Base-by-base conservation (phyloP, 2,888 invertebrate genomes). In the Crocallis elinguaria region DNA sequence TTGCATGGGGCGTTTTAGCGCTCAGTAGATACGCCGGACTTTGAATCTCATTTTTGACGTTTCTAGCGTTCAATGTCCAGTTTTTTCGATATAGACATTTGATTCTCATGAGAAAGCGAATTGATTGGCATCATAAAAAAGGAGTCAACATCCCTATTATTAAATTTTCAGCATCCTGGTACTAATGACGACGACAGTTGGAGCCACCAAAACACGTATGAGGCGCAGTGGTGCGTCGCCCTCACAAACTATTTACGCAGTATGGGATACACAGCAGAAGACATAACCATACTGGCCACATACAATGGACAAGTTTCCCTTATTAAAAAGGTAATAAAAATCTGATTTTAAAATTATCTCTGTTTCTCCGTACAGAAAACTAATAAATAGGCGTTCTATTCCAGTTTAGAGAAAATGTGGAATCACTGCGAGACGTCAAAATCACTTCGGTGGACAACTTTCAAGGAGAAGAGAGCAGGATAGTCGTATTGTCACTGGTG, bases 401-500 rank as follows among this genome's bases (percentile, higher is more conserved):
- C 60, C 73, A 91, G 90, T 35, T 86, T 7, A 79, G 82, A 49
- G 82, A 75, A 62, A 79, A 78, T n/a, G 73, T 81, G 49, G 48
- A 62, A 0, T 49, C 81, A 0, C 78, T 93, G 3, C 67, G 81
- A 19, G 89, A 92, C 29, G 92, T 95, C 4, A 87, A 92, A 57
- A 92, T 95, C 13, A 92, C 94, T 0, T 94, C 94, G 0, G 94
- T 96, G 0, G 96, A 97, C 76, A 96, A 95, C 74, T 97, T 93
- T 70, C 97, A 97, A 86, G 96, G 97, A 0, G 94, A 96, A 71
- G 96, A 96, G 87, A 94, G 93, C 72, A 94, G 94, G 73, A 95
- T 97, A 69, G 94, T 97, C 43, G 90, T 97, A 61, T 81, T 97
- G 54, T 96, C 96, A 0, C 79, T 97, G 9, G 97, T 97, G 0